Evolutionary conservation across 2,797 vertebrate species (phyloP).

Genomic region (Steatocranus sp.): DNA sequence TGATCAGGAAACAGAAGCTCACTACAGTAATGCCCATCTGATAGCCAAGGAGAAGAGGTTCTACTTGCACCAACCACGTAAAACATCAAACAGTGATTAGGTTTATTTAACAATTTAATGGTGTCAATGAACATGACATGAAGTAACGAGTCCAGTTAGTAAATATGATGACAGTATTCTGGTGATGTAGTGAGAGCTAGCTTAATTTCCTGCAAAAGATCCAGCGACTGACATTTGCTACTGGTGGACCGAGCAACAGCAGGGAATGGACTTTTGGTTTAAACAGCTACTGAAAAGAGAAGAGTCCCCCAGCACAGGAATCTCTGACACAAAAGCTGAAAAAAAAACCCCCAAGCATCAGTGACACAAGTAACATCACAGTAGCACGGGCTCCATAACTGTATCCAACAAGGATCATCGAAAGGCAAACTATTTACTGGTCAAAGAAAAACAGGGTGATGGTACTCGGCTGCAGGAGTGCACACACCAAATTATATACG

Average conservation of each 20-base stretch:
- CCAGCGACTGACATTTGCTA: not conserved
- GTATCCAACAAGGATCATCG: slow-evolving; percentile 47
- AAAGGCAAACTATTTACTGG: slow-evolving; percentile 62
- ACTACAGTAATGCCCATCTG: slow-evolving; percentile 50
- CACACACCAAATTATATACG: not conserved
- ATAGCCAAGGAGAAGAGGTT: slow-evolving; percentile 44
- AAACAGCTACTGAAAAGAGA: slow-evolving; percentile 26
- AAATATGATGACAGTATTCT: slow-evolving; percentile 30
- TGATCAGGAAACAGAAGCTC: slow-evolving; percentile 54
- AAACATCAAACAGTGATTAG: slow-evolving; percentile 32
- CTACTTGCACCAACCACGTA: not conserved
- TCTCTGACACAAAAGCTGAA: slow-evolving; percentile 58
- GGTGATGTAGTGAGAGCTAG: not conserved
- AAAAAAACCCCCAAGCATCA: slow-evolving; percentile 58
- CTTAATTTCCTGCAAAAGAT: slow-evolving; percentile 8
- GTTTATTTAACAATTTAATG: slow-evolving; percentile 33
- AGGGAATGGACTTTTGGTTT: not conserved
- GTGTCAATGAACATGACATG: slow-evolving; percentile 58
- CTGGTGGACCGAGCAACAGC: not conserved
- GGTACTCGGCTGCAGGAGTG: slow-evolving; percentile 59
- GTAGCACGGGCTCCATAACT: slow-evolving; percentile 28
- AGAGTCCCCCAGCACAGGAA: slow-evolving; percentile 52
- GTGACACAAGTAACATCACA: slow-evolving; percentile 24
- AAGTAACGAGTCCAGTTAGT: slow-evolving; percentile 59
- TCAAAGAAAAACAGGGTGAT: slow-evolving; percentile 57